These are phyloP conservation scores for Cliona cf. orientalis DNA, from an alignment of 37 sponge, comb jelly and placozoan genomes.

Conservation along the genomic window DNA sequence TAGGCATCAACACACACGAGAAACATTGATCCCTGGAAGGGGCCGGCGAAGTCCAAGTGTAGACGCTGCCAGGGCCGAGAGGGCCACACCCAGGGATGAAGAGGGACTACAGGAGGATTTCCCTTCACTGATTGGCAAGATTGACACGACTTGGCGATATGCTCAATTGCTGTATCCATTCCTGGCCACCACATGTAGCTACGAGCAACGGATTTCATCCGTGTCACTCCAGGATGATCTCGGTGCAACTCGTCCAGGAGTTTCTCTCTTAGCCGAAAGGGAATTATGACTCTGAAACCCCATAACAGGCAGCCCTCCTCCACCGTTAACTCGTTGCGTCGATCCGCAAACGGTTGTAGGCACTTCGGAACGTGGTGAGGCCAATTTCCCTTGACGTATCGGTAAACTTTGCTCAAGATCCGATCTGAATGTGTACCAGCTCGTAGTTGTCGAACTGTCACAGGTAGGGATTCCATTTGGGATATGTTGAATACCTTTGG, in stretches of 20 bases:
- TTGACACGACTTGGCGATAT: slow-evolving; percentile 30
- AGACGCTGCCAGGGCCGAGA: slow-evolving; percentile 37
- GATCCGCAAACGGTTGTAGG: slow-evolving; percentile 10
- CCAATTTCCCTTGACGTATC: slow-evolving; percentile 42
- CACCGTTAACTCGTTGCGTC: slow-evolving; percentile 26
- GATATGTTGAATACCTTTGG: slow-evolving; percentile 27
- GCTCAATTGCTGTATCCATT: slow-evolving; percentile 37
- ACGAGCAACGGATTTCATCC: slow-evolving; percentile 65
- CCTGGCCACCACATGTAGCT: slow-evolving; percentile 66
- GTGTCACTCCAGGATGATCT: slow-evolving; percentile 49
- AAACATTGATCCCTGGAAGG: slow-evolving; percentile 49
- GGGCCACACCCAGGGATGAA: slow-evolving; percentile 67
- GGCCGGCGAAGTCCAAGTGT: slow-evolving; percentile 71
- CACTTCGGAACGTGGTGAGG: neutral
- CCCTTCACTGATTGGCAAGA: slow-evolving; percentile 27
- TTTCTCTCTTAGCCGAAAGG: neutral
- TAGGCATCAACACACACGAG: slow-evolving; percentile 44
- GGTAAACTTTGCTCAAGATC: slow-evolving; percentile 46
- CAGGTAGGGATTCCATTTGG: slow-evolving; percentile 25
- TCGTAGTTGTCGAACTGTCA: slow-evolving; percentile 1
- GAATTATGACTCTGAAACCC: slow-evolving; percentile 43
- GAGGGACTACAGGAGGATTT: slow-evolving; percentile 28
- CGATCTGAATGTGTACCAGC: slow-evolving; percentile 31
- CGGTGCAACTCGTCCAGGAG: slow-evolving; percentile 26
- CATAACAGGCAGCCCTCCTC: slow-evolving; percentile 37